phyloP scores from a whole-genome alignment of 2,113 vertebrate genomes.

The Chaetorhynchus papuensis region DNA sequence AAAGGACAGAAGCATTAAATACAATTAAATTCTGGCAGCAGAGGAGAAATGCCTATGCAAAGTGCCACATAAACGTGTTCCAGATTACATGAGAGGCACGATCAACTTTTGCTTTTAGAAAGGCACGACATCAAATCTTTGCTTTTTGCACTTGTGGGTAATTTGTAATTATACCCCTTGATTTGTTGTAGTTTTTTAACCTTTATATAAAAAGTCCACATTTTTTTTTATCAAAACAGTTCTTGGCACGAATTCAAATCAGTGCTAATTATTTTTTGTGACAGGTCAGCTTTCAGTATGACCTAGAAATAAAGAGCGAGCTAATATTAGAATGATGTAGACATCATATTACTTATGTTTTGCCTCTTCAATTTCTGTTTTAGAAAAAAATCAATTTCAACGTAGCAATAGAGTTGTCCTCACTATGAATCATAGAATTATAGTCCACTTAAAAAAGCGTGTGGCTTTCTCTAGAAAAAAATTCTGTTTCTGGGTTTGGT shows the following conservation, averaged over 20 bases:
- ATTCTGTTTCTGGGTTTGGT: not conserved
- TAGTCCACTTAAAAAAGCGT: not conserved
- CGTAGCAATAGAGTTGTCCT: not conserved
- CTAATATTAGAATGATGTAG: not conserved
- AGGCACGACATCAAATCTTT: not conserved
- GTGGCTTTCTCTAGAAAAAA: not conserved
- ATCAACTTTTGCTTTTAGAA: not conserved
- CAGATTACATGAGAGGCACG: not conserved
- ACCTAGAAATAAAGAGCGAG: not conserved
- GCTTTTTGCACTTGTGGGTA: not conserved
- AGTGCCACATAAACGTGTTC: not conserved
- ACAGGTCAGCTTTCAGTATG: not conserved
- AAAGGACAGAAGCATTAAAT: not conserved
- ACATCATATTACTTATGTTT: not conserved
- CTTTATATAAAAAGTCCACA: not conserved
- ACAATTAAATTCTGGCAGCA: not conserved
- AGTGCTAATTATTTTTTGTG: not conserved
- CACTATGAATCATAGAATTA: not conserved
- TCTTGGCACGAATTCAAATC: not conserved
- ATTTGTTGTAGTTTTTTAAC: not conserved
- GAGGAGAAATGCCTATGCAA: not conserved
- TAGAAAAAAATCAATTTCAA: not conserved
- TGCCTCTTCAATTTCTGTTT: not conserved
- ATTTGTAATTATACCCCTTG: not conserved
- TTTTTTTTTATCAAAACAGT: not conserved